Percentiles rank a stretch among this genome's conserved stretches.
Evolutionary conservation across 2,113 vertebrate genomes (phyloP).

Genomic region (Aix galericulata): DNA sequence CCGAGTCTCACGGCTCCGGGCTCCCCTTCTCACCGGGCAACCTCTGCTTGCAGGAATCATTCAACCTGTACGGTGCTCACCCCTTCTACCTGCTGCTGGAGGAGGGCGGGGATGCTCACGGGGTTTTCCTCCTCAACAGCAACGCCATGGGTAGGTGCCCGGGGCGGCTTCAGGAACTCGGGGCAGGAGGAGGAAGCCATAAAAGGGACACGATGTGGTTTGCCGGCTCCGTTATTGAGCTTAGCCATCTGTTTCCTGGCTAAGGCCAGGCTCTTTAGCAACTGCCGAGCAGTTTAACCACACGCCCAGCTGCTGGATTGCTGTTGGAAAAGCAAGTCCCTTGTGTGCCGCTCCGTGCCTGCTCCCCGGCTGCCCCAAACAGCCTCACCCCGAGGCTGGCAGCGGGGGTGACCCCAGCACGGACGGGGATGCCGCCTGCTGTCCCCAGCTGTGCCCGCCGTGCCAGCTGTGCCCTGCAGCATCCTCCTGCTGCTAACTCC

Average conservation of each 20-base stretch:
- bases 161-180: background rate
- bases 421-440: background rate
- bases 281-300: constrained; percentile 68
- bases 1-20: rapidly evolving
- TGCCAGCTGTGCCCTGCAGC: background rate
- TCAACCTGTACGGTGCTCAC: constrained; percentile 88
- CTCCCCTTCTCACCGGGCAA: background rate
- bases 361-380: background rate
- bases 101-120: constrained; percentile 80
- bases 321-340: background rate
- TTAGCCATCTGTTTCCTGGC: constrained; percentile 75
- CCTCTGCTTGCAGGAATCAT: constrained; percentile 74
- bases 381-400: rapidly evolving
- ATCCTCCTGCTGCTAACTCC: background rate
- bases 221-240: constrained; percentile 42
- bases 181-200: background rate
- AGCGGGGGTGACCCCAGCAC: rapidly evolving
- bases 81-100: constrained; percentile 90
- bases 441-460: background rate
- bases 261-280: constrained; percentile 58
- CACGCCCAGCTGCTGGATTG: constrained; percentile 33
- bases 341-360: rapidly evolving
- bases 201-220: constrained; percentile 57
- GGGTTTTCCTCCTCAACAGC: constrained; percentile 89
- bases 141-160: constrained; percentile 76